Percentiles rank a stretch among this genome's conserved stretches.
Conservation (phyloP, 1,140 invertebrate species). For the Drosophila willistoni region DNA sequence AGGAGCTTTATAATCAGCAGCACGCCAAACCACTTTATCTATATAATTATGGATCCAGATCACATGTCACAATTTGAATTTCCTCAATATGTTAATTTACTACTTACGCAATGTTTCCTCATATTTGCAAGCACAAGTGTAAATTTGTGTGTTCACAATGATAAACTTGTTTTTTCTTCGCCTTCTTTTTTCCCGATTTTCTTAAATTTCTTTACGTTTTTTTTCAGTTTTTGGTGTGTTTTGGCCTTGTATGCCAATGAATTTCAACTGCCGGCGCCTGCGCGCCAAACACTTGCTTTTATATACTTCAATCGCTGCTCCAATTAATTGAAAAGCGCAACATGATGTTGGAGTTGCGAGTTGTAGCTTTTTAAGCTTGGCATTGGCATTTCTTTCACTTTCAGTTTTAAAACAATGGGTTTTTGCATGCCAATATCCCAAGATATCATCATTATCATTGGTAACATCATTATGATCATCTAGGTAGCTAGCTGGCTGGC, state of each 20-base stretch:
- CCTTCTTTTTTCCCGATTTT: constrained; percentile 16
- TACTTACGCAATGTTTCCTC: constrained; percentile 78
- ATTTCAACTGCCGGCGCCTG: constrained; percentile 68
- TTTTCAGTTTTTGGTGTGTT: constrained; percentile 4
- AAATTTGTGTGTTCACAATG: constrained; percentile 35
- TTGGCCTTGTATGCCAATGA: constrained; percentile 27
- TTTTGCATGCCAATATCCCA: constrained; percentile 5
- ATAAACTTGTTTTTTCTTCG: not conserved
- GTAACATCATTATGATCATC: not conserved
- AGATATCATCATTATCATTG: not conserved
- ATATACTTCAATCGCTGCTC: constrained; percentile 66
- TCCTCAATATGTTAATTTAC: constrained; percentile 32
- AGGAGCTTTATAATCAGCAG: constrained; percentile 39
- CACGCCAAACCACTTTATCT: constrained; percentile 59
- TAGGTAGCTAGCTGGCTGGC: constrained; percentile 35
- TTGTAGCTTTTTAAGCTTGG: constrained; percentile 59
- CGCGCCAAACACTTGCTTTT: constrained; percentile 74
- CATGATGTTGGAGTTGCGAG: constrained; percentile 8
- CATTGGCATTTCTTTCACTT: constrained; percentile 77
- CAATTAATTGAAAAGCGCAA: constrained; percentile 56
- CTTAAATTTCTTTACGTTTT: constrained; percentile 23
- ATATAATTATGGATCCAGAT: constrained; percentile 30
- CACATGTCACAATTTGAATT: constrained; percentile 29
- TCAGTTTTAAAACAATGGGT: constrained; percentile 60
- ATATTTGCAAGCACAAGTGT: constrained; percentile 25